Evolutionary conservation across 1,140 invertebrate genomes (phyloP), one percentile per base, ranked within the genome.

Genomic region (Potamilus streckersoni): DNA sequence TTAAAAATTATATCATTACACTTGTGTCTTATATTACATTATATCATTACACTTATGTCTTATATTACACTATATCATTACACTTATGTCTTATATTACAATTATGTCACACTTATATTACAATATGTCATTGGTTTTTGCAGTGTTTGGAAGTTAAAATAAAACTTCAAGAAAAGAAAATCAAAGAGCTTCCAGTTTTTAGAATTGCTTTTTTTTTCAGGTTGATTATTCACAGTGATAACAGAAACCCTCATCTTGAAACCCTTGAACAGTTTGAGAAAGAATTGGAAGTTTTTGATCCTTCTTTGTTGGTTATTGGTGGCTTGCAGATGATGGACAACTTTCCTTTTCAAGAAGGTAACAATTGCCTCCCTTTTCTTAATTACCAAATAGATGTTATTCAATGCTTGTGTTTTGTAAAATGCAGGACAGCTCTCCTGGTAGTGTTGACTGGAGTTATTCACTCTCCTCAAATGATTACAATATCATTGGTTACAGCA

Each of bases 311-410:
- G 71, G 94, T 97, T 79, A 91, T 97, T 61, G 95, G 95, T 85
- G 95, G 95, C 1, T 87, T 97, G 31, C 96, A 97, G 86, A 95
- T 96, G 94, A 95, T 97, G 95, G 95, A 97, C 87, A 96, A 94
- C 88, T 96, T 94, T 89, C 95, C 94, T 58, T 95, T 95, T 82
- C 88, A 89, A 76, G 80, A 91, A 87, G 93, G 93, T 93, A 87
- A 59, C 70, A 66, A 74, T 23, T 19, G 3, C 11, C 63, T 65
- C 20, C 20, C 0, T n/a, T n/a, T 69, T 57, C n/a, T 20, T 69
- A 17, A 69, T 57, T 57, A 57, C 58, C 59, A 49, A 49, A 49
- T 49, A 49, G 38, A 49, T 49, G 11, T 49, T 49, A 49, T 31
- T 1, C 4, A 31, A 31, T 2, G 27, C 27, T 31, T 31, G 27